phyloP scores from a whole-genome alignment of 2,888 invertebrate genomes.

The Drosophila quinaria region DNA sequence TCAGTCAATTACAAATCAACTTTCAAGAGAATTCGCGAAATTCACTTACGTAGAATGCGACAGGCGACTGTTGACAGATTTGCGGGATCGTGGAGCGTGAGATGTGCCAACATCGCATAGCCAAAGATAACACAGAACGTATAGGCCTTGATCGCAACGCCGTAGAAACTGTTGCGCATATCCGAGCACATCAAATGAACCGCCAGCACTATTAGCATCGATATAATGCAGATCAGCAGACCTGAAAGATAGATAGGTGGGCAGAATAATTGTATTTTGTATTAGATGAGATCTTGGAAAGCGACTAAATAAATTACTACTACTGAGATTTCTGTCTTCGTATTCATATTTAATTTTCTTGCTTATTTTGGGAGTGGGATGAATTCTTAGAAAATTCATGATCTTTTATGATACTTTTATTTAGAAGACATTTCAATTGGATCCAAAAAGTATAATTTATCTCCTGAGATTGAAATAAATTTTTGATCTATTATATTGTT shows the following conservation, averaged over 20 bases:
- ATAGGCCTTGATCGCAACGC: constrained; percentile 80
- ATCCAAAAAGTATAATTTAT: too few species aligned
- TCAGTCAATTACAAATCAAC: neutral
- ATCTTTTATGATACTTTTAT: neutral
- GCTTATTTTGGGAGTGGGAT: neutral
- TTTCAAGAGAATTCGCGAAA: neutral
- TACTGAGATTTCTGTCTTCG: neutral
- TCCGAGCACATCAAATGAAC: constrained; percentile 77
- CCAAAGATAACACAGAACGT: constrained; percentile 78
- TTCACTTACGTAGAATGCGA: constrained; percentile 72
- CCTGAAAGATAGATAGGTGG: constrained; percentile 50
- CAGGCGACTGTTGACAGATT: constrained; percentile 71
- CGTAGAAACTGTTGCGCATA: constrained; percentile 82
- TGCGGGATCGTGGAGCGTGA: constrained; percentile 77
- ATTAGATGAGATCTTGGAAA: neutral
- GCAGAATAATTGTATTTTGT: neutral
- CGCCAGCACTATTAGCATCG: constrained; percentile 78
- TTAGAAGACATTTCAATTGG: too few species aligned
- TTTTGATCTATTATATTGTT: too few species aligned
- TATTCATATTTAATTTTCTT: neutral
- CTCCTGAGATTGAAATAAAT: too few species aligned
- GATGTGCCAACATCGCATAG: constrained; percentile 76
- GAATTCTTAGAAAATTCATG: too few species aligned
- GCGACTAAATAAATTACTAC: neutral
- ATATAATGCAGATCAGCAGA: constrained; percentile 79